phyloP scores from a whole-genome alignment of 2,797 vertebrate genomes.

The Synaphobranchus kaupii region DNA sequence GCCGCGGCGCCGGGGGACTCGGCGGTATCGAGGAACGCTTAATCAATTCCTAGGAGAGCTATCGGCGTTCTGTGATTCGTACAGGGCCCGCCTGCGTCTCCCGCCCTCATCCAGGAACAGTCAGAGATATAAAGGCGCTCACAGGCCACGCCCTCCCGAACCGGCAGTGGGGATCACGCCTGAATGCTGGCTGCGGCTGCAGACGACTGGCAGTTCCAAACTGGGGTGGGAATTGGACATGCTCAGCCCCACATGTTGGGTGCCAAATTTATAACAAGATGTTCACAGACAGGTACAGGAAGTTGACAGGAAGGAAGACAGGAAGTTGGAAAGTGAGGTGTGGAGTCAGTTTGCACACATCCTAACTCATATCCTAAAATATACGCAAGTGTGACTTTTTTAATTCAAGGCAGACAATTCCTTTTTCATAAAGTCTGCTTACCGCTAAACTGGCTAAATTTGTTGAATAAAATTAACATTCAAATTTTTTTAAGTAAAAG shows the following conservation, averaged over 20 bases:
- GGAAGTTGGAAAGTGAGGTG: not conserved
- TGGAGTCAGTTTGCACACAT: not conserved
- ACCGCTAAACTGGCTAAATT: not conserved
- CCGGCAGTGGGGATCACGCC: no score
- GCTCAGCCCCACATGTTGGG: not conserved
- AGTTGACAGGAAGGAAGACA: no score
- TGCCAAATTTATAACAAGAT: not conserved
- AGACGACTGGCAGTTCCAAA: not conserved
- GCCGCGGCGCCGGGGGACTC: not conserved
- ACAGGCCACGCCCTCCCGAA: no score
- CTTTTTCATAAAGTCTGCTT: not conserved
- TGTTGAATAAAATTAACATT: not conserved
- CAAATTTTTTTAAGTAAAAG: not conserved
- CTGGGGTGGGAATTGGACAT: not conserved
- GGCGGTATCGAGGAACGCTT: slow-evolving; percentile 5
- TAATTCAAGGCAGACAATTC: not conserved
- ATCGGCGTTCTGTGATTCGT: not conserved
- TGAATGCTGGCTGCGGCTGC: not conserved
- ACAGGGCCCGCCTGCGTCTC: not conserved
- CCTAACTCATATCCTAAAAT: not conserved
- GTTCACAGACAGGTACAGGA: not conserved
- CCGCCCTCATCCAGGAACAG: not conserved
- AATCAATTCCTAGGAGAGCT: slow-evolving; percentile 1
- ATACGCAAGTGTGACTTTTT: not conserved
- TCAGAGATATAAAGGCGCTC: not conserved